Conservation (phyloP, 2,113 vertebrate genomes). For the Microtus richardsoni region DNA sequence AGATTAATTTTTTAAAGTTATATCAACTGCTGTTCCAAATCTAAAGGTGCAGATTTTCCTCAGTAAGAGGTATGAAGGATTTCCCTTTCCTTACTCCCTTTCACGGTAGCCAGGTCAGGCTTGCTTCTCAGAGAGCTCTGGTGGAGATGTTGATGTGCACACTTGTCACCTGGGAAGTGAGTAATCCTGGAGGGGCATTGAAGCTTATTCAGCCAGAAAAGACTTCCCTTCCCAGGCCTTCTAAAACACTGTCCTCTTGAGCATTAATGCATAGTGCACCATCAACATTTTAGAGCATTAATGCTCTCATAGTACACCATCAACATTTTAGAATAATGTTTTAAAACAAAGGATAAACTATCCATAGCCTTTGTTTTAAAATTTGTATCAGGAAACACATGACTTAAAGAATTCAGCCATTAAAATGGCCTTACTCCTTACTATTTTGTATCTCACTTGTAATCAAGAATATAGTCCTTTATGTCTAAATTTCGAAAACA, state of each 20-base stretch:
- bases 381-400: slow-evolving; percentile 44
- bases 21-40: background rate
- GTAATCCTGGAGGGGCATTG: slow-evolving; percentile 31
- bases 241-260: slow-evolving; percentile 24
- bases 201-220: slow-evolving; percentile 71
- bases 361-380: slow-evolving; percentile 2
- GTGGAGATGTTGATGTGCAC: background rate
- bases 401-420: background rate
- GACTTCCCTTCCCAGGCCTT: slow-evolving; percentile 35
- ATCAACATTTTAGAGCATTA: slow-evolving; percentile 35
- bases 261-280: background rate
- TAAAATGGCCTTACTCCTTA: background rate
- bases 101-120: background rate
- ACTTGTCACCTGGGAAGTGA: slow-evolving; percentile 20
- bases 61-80: background rate
- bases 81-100: background rate
- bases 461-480: background rate
- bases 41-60: slow-evolving; percentile 12
- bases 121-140: background rate
- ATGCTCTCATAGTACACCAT: background rate
- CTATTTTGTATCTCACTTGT: background rate
- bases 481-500: background rate
- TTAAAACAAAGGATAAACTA: slow-evolving; percentile 15
- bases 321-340: slow-evolving; percentile 42
- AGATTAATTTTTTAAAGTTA: background rate